phyloP scores from a whole-genome alignment of 2,888 invertebrate genomes.

The Mactromeris polynyma region DNA sequence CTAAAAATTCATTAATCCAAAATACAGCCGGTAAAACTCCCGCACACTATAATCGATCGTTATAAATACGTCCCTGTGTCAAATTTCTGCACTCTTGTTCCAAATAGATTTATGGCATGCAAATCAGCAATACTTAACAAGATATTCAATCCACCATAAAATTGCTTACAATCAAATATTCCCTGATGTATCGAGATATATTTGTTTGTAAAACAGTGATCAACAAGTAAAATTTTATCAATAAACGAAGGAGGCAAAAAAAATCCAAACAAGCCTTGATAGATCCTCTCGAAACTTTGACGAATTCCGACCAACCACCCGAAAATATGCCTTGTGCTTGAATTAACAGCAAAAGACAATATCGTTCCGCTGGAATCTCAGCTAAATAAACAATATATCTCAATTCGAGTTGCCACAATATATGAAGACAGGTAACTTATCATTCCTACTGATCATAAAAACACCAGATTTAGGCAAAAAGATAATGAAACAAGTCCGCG shows the following conservation, averaged over 20 bases:
- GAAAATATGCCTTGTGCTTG: neutral
- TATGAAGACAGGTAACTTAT: neutral
- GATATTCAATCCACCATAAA: neutral
- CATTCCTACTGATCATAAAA: constrained; percentile 21
- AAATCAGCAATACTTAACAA: neutral
- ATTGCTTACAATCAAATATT: constrained; percentile 3
- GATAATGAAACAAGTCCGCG: neutral
- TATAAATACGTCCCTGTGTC: neutral
- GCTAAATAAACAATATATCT: neutral
- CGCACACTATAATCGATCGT: neutral
- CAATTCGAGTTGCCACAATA: neutral
- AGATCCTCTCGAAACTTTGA: constrained; percentile 4
- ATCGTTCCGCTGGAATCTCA: neutral
- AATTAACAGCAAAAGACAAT: neutral
- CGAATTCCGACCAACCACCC: neutral
- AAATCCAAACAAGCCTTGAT: neutral
- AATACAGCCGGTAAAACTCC: neutral
- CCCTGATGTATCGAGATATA: neutral
- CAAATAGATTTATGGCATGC: neutral
- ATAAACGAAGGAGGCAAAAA: neutral
- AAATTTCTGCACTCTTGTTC: neutral
- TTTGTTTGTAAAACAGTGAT: neutral
- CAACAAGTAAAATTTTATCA: neutral
- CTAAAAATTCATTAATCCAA: neutral
- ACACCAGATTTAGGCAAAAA: constrained; percentile 30